Base-by-base conservation (phyloP, 2,888 invertebrate species). In the Agrilus mali region DNA sequence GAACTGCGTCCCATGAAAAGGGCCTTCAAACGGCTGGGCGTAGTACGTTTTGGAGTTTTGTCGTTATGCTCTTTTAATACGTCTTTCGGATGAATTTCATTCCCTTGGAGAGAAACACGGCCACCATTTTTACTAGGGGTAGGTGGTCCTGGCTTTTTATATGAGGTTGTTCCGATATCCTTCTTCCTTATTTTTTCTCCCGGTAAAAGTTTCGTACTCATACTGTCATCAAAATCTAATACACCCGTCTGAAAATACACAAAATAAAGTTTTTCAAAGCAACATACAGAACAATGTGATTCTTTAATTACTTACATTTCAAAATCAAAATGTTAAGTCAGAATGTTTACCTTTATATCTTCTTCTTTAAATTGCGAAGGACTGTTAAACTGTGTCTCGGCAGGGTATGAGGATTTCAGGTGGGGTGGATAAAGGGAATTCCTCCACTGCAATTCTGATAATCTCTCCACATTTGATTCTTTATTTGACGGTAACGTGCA, bases 341-440 rank as follows among this genome's bases (percentile, higher is more conserved):
- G 6, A 15, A 47, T 44, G 15, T 61, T 64, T 67, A 80, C 81
- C 71, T 79, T 81, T 32, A 81, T 68, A 51, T 80, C 80, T 44
- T 82, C 79, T 48, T 82, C 82, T 42, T 69, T 75, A 31, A 79
- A 62, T 2, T 66, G 62, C 3, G 58, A 49, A 1, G 72, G 68
- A 47, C 67, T 68, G 47, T 78, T 68, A 58, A 80, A 80, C 63
- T 85, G 82, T 22, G 79, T 82, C 65, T 89, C 89, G 0, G 82
- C 84, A 0, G 88, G 84, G 66, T 90, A 90, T 0, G 85, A 81
- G 50, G 86, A 86, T 68, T 85, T 84, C 46, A 90, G 68, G 60
- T 90, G 90, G 3, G 87, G 86, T n/a, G 82, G 84, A 48, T 83
- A 80, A 50, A 88, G 67, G 0, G 89, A 86, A 65, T 90, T 90